phyloP scores from a whole-genome alignment of 1,140 invertebrate genomes.

The Hormaphis cornu region DNA sequence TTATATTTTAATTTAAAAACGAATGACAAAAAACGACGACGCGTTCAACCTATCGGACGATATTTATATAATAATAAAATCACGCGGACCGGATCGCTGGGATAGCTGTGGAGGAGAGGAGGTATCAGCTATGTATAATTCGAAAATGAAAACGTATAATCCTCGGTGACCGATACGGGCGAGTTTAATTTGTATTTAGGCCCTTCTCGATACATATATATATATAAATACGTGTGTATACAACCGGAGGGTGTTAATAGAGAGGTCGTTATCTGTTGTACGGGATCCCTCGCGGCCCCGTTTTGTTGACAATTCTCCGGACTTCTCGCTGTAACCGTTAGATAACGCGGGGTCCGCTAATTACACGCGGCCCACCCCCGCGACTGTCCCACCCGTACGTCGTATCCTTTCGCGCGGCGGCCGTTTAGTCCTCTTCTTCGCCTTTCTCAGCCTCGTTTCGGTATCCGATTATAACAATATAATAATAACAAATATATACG shows the following conservation, averaged over 20 bases:
- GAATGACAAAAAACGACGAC: not conserved
- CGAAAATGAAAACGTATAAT: slow-evolving; percentile 31
- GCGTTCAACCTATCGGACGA: slow-evolving; percentile 7
- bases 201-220: too few species aligned
- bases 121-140: slow-evolving; percentile 6
- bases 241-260: slow-evolving; percentile 33
- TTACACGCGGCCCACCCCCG: not conserved
- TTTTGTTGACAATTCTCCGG: slow-evolving; percentile 26
- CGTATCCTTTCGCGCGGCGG: too few species aligned
- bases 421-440: too few species aligned
- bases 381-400: too few species aligned
- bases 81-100: too few species aligned
- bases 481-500: too few species aligned
- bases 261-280: slow-evolving; percentile 33
- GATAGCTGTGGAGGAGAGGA: not conserved
- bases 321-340: slow-evolving; percentile 30
- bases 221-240: too few species aligned
- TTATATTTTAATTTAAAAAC: slow-evolving; percentile 19
- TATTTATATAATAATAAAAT: too few species aligned
- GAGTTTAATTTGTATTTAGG: slow-evolving; percentile 32
- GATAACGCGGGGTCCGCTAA: slow-evolving; percentile 23
- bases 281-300: not conserved
- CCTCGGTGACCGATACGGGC: slow-evolving; percentile 32
- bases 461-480: not conserved
- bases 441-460: not conserved